Conservation (phyloP, 2,888 invertebrate genomes). For the Cabera pusaria region DNA sequence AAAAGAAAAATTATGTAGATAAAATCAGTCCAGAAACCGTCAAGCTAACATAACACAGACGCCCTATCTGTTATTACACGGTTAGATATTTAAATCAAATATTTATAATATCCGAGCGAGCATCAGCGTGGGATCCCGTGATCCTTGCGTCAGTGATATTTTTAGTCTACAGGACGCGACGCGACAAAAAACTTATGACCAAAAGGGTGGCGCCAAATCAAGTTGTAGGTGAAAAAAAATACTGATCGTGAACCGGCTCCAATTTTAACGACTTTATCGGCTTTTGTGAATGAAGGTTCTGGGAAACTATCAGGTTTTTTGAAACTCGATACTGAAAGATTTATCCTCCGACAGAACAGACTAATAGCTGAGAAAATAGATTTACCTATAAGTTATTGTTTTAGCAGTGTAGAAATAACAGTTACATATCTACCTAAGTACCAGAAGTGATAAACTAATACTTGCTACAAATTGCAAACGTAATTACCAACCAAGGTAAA, state of each 20-base stretch:
- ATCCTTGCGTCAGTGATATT: slow-evolving; percentile 73
- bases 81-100: slow-evolving; percentile 69
- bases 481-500: background rate
- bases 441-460: no score
- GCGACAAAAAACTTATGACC: slow-evolving; percentile 64
- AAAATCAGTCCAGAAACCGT: slow-evolving; percentile 12
- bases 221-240: slow-evolving; percentile 44
- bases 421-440: no score
- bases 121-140: slow-evolving; percentile 60
- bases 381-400: no score
- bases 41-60: slow-evolving; percentile 22
- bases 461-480: background rate
- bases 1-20: slow-evolving; percentile 12
- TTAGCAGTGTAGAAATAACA: no score
- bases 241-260: slow-evolving; percentile 15
- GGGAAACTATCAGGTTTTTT: slow-evolving; percentile 2
- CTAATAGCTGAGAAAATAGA: no score
- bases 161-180: slow-evolving; percentile 70
- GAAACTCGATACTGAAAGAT: no score
- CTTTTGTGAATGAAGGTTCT: slow-evolving; percentile 13
- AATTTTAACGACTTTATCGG: slow-evolving; percentile 10
- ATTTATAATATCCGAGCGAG: slow-evolving; percentile 65
- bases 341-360: no score
- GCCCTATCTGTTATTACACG: slow-evolving; percentile 9
- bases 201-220: slow-evolving; percentile 71